These are phyloP conservation scores for Dicyrtoma fusca DNA, from an alignment of 2,888 invertebrate species.

Conservation along the genomic window DNA sequence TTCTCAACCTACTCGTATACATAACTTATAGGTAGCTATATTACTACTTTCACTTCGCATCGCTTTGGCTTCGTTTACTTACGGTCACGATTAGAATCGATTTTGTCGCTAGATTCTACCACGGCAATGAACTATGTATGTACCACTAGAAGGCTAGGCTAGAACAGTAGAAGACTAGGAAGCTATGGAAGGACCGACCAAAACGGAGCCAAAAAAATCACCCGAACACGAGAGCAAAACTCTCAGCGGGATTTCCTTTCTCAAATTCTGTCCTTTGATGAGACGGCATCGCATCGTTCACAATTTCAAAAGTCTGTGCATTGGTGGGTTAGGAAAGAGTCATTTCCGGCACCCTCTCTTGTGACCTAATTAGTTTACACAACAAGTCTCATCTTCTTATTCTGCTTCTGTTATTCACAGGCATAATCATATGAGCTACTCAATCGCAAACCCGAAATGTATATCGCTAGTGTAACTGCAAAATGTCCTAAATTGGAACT, in stretches of 20 bases:
- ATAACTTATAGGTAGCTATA: too few species aligned
- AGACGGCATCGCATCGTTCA: neutral
- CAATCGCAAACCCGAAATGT: too few species aligned
- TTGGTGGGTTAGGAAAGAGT: neutral
- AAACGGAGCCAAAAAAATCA: too few species aligned
- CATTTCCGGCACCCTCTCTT: slow-evolving; percentile 1
- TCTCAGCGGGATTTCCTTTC: neutral
- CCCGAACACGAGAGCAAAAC: neutral
- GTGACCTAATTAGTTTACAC: neutral
- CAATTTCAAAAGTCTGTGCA: too few species aligned
- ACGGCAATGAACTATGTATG: neutral
- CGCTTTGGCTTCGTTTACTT: too few species aligned
- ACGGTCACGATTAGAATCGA: slow-evolving; percentile 20
- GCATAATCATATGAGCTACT: neutral
- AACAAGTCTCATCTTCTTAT: too few species aligned
- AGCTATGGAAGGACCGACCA: neutral
- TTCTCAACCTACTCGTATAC: too few species aligned
- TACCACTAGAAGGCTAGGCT: neutral
- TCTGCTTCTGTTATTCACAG: too few species aligned
- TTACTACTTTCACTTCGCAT: too few species aligned
- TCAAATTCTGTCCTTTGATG: too few species aligned
- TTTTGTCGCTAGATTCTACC: slow-evolving; percentile 15
- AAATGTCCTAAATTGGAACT: neutral
- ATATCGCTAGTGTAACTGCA: too few species aligned
- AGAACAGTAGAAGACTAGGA: neutral